Percentiles rank a stretch among this genome's conserved stretches.
Conservation (phyloP, 2,797 vertebrate species). For the Hydrophis major region DNA sequence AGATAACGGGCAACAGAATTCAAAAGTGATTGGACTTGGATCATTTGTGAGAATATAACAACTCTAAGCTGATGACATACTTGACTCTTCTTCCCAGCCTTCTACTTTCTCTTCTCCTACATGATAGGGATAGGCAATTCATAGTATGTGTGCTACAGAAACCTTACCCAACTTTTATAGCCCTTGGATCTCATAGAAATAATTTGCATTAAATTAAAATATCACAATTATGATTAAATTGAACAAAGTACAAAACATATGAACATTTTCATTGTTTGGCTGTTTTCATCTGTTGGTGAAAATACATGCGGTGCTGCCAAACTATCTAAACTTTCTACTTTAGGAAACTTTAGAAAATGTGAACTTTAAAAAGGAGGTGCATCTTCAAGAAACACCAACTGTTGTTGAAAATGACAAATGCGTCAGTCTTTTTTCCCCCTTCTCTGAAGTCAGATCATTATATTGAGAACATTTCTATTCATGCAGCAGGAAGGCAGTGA, state of each 20-base stretch:
- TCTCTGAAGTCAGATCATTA: not conserved
- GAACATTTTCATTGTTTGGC: not conserved
- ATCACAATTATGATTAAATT: not conserved
- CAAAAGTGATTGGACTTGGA: not conserved
- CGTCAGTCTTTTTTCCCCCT: not conserved
- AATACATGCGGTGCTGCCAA: not conserved
- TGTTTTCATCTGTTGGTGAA: not conserved
- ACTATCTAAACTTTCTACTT: not conserved
- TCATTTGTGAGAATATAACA: not conserved
- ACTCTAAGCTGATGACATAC: not conserved
- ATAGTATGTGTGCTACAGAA: not conserved
- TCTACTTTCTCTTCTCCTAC: not conserved
- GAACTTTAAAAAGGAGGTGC: not conserved
- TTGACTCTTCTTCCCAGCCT: not conserved
- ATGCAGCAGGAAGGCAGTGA: not conserved
- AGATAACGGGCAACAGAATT: not conserved
- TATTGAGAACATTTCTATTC: not conserved
- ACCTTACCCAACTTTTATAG: not conserved
- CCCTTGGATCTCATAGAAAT: not conserved
- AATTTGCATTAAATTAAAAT: not conserved
- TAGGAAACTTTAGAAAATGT: not conserved
- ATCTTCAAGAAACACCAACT: not conserved
- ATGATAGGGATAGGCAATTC: not conserved
- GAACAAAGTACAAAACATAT: not conserved
- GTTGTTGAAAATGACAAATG: not conserved